Evolutionary conservation across 2,113 vertebrate genomes (phyloP), one percentile per base, ranked within the genome.

Genomic region (Hippocampus abdominalis): DNA sequence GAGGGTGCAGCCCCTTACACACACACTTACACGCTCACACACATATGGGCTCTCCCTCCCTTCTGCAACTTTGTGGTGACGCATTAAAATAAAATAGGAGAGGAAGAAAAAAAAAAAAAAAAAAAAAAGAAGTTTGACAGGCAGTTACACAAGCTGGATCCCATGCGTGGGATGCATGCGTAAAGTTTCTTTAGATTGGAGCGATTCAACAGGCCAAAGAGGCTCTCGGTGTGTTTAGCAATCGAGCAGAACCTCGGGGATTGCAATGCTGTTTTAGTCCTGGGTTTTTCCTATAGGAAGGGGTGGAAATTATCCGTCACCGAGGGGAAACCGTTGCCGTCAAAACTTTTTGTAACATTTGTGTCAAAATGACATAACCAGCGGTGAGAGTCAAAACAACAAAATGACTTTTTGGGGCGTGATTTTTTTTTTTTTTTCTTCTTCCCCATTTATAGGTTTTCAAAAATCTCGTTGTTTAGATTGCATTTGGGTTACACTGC

Each of bases 81-180:
- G 81, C 74, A 83, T 89, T 84, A 74, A 88, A 81, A 83, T 71
- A 74, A 73, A 65, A 70, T 69, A n/a, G 48, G 18, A 18, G 57
- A 60, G 60, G 60, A 62, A 39, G 60, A 40, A 39, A 21, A 29
- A 15, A 13, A 48, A 46, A 9, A 32, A 72, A 23, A 42, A 61
- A 59, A 71, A 79, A 72, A 81, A 85, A 90, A 88, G 81, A 76
- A 81, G 82, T 86, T 83, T 84, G 82, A 85, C 85, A 79, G 75
- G 79, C 77, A 81, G 72, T 86, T 87, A 68, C 78, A 82, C 80
- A 88, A 87, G 83, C 74, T 56, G 72, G 80, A 85, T 79, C 75
- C 72, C 73, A 16, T 36, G 60, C 32, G 60, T 62, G 60, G 60
- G 60, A 62, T 21, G 32, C 8, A 21, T 62, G 60, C 39, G 32